A percentile compares a stretch with the other conserved stretches of the same genome.
Evolutionary conservation across 2,888 invertebrate genomes (phyloP).

Genomic region (Rhingia rostrata): DNA sequence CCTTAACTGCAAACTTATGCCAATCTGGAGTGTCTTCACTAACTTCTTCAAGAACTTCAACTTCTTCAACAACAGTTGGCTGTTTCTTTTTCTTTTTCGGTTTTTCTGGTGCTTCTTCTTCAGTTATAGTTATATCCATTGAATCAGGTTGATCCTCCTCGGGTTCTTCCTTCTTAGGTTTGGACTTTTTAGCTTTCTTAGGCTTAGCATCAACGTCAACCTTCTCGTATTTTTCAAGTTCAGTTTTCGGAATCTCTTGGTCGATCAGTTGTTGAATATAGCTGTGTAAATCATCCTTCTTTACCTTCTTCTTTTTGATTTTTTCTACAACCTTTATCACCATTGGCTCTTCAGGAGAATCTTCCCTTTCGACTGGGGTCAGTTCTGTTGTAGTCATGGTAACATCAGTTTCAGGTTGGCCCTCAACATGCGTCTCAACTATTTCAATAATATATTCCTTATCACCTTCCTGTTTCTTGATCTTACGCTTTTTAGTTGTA

Average conservation of each 20-base stretch:
- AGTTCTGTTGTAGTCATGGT: slow-evolving; percentile 82
- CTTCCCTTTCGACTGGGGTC: slow-evolving; percentile 67
- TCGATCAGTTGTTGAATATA: slow-evolving; percentile 82
- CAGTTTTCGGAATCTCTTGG: slow-evolving; percentile 82
- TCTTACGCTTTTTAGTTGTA: slow-evolving; percentile 78
- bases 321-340: slow-evolving; percentile 61
- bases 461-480: slow-evolving; percentile 78
- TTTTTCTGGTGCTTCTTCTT: slow-evolving; percentile 77
- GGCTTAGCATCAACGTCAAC: slow-evolving; percentile 80
- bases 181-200: slow-evolving; percentile 79
- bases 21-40: slow-evolving; percentile 27
- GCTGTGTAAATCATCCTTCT: slow-evolving; percentile 81
- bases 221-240: slow-evolving; percentile 83
- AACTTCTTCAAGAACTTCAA: slow-evolving; percentile 70
- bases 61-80: slow-evolving; percentile 72
- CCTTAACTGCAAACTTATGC: slow-evolving; percentile 68
- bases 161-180: slow-evolving; percentile 71
- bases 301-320: slow-evolving; percentile 79
- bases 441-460: slow-evolving; percentile 78
- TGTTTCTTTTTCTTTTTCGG: slow-evolving; percentile 78
- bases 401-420: slow-evolving; percentile 79
- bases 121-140: slow-evolving; percentile 77
- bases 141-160: slow-evolving; percentile 75
- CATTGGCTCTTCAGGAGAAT: slow-evolving; percentile 75
- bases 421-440: slow-evolving; percentile 77